A percentile compares a stretch with the other conserved stretches of the same genome.
phyloP scores from a whole-genome alignment of 2,113 vertebrate species.

The Lampris megalopsis region DNA sequence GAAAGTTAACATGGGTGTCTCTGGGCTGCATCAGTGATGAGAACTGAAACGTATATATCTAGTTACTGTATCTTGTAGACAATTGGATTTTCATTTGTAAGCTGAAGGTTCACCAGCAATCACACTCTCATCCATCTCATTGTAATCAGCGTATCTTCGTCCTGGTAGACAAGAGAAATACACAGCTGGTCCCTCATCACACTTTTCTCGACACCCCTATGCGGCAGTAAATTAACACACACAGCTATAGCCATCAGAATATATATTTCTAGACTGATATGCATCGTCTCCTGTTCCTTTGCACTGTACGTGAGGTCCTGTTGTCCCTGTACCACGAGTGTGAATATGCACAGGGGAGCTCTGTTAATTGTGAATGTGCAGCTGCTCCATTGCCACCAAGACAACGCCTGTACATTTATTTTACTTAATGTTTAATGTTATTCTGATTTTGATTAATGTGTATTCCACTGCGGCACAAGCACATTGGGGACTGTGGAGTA shows the following conservation, averaged over 20 bases:
- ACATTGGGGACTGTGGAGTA: background rate
- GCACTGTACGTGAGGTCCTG: background rate
- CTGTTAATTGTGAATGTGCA: background rate
- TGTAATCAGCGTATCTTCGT: background rate
- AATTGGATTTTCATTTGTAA: constrained; percentile 19
- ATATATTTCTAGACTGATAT: too few relatives aligned
- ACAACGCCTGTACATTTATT: background rate
- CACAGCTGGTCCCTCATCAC: background rate
- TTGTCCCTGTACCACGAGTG: background rate
- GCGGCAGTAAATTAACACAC: background rate
- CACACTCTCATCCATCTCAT: background rate
- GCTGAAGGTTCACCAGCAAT: background rate
- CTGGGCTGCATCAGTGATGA: background rate
- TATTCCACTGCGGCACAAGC: background rate
- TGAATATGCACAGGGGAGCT: background rate
- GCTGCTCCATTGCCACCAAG: background rate
- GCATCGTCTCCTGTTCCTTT: background rate
- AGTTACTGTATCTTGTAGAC: constrained; percentile 6
- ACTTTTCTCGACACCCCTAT: background rate
- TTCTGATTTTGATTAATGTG: background rate
- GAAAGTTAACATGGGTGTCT: too few relatives aligned
- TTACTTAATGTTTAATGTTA: background rate
- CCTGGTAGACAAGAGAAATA: constrained; percentile 3
- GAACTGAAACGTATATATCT: background rate
- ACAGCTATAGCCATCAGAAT: background rate